Conservation (phyloP, 2,797 vertebrate species). For the Telmatherina bonti region DNA sequence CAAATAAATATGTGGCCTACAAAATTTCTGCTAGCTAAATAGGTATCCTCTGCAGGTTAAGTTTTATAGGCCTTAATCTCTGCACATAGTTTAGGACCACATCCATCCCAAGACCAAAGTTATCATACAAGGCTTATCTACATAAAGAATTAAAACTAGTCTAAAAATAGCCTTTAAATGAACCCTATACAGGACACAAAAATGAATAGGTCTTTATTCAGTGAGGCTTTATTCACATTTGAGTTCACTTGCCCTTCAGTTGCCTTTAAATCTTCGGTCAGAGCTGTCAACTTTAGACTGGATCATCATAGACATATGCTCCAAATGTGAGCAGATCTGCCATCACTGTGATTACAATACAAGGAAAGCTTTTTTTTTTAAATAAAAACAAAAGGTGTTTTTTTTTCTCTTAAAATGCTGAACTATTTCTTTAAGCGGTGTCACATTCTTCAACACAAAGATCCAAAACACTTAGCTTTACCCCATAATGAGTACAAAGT, state of each 20-base stretch:
- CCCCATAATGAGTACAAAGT: neutral
- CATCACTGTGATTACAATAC: neutral
- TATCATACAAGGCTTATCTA: neutral
- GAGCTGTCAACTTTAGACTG: neutral
- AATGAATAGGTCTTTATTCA: neutral
- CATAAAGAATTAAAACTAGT: no score
- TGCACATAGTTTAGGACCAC: neutral
- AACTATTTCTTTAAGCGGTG: slow-evolving; percentile 30
- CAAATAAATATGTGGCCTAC: neutral
- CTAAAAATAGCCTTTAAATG: neutral
- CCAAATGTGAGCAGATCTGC: neutral
- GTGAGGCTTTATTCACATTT: neutral
- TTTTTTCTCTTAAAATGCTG: slow-evolving; percentile 17
- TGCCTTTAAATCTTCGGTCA: neutral
- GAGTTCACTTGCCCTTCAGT: neutral
- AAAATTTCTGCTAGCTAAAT: neutral
- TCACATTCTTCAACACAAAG: slow-evolving; percentile 8
- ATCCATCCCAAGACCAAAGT: neutral
- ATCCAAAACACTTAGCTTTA: neutral
- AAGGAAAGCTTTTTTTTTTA: neutral
- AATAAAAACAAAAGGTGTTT: slow-evolving; percentile 5
- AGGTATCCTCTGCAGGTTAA: neutral
- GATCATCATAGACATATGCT: slow-evolving; percentile 3
- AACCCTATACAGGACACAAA: neutral
- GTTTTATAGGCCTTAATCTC: neutral